Evolutionary conservation across 2,797 vertebrate species (phyloP), one percentile per base, ranked within the genome.

Genomic region (Bradypodion pumilum): DNA sequence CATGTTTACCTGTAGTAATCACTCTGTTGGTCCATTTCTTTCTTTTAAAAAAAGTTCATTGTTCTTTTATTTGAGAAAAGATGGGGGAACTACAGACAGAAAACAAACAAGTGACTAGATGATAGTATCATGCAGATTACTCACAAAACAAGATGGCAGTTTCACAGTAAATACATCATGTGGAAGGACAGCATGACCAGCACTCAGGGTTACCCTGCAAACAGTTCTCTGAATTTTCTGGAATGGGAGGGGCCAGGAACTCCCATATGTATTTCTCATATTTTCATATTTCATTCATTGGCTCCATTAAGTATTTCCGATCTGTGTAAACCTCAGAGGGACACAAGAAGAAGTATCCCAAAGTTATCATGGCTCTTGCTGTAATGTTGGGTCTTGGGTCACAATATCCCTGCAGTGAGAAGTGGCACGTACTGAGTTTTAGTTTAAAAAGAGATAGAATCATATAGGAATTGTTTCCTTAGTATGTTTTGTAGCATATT

Each of bases 211-310:
- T 49, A 49, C 9, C 46, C 13, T 9, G 82, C 35, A 63, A 27
- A 40, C 78, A 21, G 60, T 59, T 62, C 49, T 62, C 59, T 7
- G 21, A 56, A 37, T 40, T 68, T 23, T 70, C 69, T 25, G 37
- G 78, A 46, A 16, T 29, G 15, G 74, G 82, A 78, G 29, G 90
- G 86, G 83, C 73, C 74, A 90, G 78, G 82, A 84, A 78, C 37
- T 63, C 77, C n/a, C n/a, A n/a, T n/a, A n/a, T n/a, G n/a, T n/a
- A 16, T 40, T 10, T 49, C 46, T 44, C 25, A 16, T 1, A 4
- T 29, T 5, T n/a, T n/a, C n/a, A n/a, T n/a, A 2, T n/a, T 44
- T 15, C 4, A 44, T 63, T 42, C 63, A 23, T 62, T 35, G 37
- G 7, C 40, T 29, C 13, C 21, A 7, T 40, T 16, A 65, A 78